Evolutionary conservation across 2,888 invertebrate species (phyloP).

Genomic region (Uloborus plumipes): DNA sequence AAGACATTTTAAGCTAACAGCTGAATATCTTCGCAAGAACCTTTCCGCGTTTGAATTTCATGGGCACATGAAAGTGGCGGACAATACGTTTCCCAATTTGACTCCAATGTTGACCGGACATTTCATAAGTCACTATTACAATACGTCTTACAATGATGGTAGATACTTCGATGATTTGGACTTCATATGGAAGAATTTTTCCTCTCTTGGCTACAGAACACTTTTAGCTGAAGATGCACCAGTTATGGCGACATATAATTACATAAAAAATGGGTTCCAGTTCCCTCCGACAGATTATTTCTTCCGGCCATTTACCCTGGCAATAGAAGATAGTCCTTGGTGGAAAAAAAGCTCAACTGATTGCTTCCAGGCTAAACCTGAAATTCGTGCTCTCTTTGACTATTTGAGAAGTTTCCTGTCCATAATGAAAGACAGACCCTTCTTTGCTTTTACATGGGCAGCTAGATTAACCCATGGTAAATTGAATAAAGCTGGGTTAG

Average conservation of each 20-base stretch:
- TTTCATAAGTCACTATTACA: conserved; percentile 50
- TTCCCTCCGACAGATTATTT: conserved; percentile 70
- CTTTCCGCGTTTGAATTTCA: conserved; percentile 79
- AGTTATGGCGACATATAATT: conserved; percentile 70
- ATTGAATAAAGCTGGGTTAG: conserved; percentile 69
- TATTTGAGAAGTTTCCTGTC: conserved; percentile 22
- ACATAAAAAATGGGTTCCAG: conserved; percentile 69
- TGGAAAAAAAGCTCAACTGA: neutral
- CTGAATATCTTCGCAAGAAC: conserved; percentile 76
- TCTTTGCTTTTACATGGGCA: conserved; percentile 70
- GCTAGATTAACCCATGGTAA: conserved; percentile 70
- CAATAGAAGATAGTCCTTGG: conserved; percentile 67
- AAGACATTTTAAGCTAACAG: conserved; percentile 82
- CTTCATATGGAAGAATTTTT: conserved; percentile 70
- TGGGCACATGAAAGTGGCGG: conserved; percentile 78
- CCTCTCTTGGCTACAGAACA: conserved; percentile 68
- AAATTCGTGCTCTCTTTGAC: conserved; percentile 18
- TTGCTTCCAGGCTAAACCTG: conserved; percentile 19
- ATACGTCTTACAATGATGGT: conserved; percentile 20
- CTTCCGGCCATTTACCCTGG: conserved; percentile 69
- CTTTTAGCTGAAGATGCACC: conserved; percentile 70
- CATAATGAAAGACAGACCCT: conserved; percentile 32
- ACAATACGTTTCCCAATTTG: conserved; percentile 71
- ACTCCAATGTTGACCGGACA: conserved; percentile 68
- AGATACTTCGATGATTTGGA: conserved; percentile 68